Evolutionary conservation across 2,888 invertebrate genomes (phyloP).

Genomic region (Nudaria mundana): DNA sequence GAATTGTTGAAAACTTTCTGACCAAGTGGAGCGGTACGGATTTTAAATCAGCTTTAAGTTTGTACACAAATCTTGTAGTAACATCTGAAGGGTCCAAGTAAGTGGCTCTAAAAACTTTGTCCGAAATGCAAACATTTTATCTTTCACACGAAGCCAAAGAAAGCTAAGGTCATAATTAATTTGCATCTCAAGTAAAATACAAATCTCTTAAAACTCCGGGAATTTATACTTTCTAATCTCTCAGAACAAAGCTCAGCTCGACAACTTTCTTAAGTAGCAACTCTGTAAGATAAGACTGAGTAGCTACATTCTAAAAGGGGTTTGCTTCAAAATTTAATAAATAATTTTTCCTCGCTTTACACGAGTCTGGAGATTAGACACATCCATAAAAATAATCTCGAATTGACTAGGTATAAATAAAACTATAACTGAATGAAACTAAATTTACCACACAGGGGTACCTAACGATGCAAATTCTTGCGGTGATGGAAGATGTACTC

Average conservation of each 20-base stretch:
- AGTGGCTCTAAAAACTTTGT: neutral
- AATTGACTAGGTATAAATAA: too few species aligned
- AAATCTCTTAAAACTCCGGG: conserved; percentile 42
- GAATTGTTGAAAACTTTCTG: too few species aligned
- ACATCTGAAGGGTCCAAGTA: neutral
- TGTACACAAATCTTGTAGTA: too few species aligned
- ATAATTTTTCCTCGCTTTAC: neutral
- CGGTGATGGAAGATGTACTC: too few species aligned
- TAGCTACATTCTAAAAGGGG: conserved; percentile 43
- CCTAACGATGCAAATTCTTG: too few species aligned
- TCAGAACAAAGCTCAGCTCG: conserved; percentile 42
- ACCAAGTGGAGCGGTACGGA: too few species aligned
- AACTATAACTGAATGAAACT: too few species aligned
- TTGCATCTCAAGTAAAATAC: conserved; percentile 35
- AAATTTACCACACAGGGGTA: too few species aligned
- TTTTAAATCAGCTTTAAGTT: too few species aligned
- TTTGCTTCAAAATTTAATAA: conserved; percentile 11
- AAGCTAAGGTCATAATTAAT: conserved; percentile 15
- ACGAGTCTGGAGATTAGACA: neutral
- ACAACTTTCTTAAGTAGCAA: conserved; percentile 49
- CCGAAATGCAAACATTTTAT: too few species aligned
- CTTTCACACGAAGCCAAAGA: neutral
- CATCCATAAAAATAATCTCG: neutral
- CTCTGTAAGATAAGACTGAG: conserved; percentile 44
- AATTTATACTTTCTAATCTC: conserved; percentile 50